A percentile compares a stretch with the other conserved stretches of the same genome.
Conservation (phyloP, 2,113 vertebrate genomes). For the Colius striatus region DNA sequence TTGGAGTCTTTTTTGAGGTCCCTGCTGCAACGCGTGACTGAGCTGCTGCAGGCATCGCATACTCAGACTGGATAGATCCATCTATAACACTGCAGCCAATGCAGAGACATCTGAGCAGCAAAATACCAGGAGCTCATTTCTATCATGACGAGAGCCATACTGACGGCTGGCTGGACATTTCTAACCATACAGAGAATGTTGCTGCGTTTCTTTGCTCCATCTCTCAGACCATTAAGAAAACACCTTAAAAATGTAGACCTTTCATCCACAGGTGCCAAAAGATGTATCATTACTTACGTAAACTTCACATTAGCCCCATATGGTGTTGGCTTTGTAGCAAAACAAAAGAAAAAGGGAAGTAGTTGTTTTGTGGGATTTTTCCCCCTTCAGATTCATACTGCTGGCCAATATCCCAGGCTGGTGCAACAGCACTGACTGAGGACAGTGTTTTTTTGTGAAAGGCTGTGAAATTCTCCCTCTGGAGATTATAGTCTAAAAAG, state of each 20-base stretch:
- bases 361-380: background rate
- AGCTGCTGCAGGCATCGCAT: background rate
- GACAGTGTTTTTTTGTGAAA: background rate
- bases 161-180: background rate
- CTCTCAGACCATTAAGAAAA: background rate
- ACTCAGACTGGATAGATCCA: background rate
- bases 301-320: background rate
- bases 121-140: background rate
- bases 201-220: background rate
- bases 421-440: background rate
- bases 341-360: background rate
- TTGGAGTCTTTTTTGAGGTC: background rate
- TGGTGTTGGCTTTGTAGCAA: background rate
- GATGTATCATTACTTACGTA: background rate
- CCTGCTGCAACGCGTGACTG: background rate
- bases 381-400: background rate
- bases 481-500: background rate
- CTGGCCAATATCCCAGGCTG: background rate
- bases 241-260: background rate
- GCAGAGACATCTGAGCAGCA: background rate
- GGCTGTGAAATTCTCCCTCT: background rate
- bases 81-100: background rate
- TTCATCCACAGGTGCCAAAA: background rate
- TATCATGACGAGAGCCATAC: fast-evolving
- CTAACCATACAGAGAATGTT: background rate